Evolutionary conservation across 1,140 invertebrate genomes (phyloP).

Genomic region (Lasioglossum baleicum): DNA sequence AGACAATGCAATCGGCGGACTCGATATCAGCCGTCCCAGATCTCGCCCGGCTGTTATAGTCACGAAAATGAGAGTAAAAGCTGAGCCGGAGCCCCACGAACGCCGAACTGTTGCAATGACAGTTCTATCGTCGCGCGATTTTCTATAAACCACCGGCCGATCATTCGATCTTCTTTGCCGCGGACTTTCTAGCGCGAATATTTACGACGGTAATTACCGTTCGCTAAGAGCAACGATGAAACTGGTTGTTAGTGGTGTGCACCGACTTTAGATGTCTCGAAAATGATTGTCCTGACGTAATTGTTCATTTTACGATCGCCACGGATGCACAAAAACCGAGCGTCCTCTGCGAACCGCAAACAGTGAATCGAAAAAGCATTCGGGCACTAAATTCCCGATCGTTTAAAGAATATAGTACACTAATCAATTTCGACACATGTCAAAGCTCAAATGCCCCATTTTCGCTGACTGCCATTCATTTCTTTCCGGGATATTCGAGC

Average conservation of each 20-base stretch:
- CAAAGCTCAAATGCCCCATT: no score
- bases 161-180: slow-evolving; percentile 16
- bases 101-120: slow-evolving; percentile 39
- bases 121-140: slow-evolving; percentile 20
- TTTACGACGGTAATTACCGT: slow-evolving; percentile 7
- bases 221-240: not conserved
- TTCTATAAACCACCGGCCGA: slow-evolving; percentile 10
- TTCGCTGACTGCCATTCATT: no score
- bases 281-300: not conserved
- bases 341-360: no score
- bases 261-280: not conserved
- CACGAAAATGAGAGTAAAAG: slow-evolving; percentile 56
- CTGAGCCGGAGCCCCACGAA: not conserved
- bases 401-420: no score
- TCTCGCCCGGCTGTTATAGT: slow-evolving; percentile 35
- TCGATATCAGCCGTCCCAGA: slow-evolving; percentile 50
- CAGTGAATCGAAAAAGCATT: no score
- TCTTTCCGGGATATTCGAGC: no score
- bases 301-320: not conserved
- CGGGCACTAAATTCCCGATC: no score
- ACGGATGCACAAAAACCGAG: no score
- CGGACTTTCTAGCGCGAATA: slow-evolving; percentile 7
- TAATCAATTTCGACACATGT: no score
- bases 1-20: slow-evolving; percentile 39
- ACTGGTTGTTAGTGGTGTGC: not conserved